Percentiles rank a stretch among this genome's conserved stretches.
Conservation (phyloP, 2,888 invertebrate species). For the Amiota minor region DNA sequence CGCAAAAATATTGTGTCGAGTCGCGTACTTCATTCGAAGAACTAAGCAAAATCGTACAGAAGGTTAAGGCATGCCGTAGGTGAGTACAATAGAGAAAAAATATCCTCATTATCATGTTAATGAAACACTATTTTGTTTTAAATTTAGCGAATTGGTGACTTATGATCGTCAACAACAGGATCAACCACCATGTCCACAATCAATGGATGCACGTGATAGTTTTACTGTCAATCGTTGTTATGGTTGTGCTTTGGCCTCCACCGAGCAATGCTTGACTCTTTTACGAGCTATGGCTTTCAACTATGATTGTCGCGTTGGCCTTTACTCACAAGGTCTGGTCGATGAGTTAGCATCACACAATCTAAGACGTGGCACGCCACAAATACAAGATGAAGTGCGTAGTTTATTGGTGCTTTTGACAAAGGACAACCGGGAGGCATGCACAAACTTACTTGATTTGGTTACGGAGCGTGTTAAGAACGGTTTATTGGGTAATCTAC, state of each 20-base stretch:
- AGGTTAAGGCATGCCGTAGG: slow-evolving; percentile 90
- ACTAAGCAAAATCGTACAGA: slow-evolving; percentile 90
- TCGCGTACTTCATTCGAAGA: slow-evolving; percentile 97
- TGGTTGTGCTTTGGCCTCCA: slow-evolving; percentile 91
- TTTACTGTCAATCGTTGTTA: slow-evolving; percentile 81
- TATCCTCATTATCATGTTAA: not conserved
- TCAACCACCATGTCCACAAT: slow-evolving; percentile 55
- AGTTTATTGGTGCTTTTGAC: slow-evolving; percentile 91
- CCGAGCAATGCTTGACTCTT: slow-evolving; percentile 94
- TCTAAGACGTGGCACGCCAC: slow-evolving; percentile 87
- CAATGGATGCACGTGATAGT: slow-evolving; percentile 59
- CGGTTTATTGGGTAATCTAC: slow-evolving; percentile 84
- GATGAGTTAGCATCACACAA: slow-evolving; percentile 93
- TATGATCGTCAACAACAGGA: slow-evolving; percentile 88
- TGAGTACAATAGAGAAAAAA: slow-evolving; percentile 53
- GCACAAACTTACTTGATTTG: slow-evolving; percentile 76
- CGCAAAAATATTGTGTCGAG: slow-evolving; percentile 95
- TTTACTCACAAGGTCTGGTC: slow-evolving; percentile 89
- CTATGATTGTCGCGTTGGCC: slow-evolving; percentile 81
- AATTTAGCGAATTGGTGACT: slow-evolving; percentile 85
- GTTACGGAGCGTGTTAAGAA: slow-evolving; percentile 89
- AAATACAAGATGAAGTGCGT: slow-evolving; percentile 91
- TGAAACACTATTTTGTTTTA: not conserved
- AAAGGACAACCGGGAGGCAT: slow-evolving; percentile 88
- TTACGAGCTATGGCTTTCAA: slow-evolving; percentile 91